A percentile compares a stretch with the other conserved stretches of the same genome.
Conservation (phyloP, 2,797 vertebrate species). For the Arrhamphus sclerolepis region DNA sequence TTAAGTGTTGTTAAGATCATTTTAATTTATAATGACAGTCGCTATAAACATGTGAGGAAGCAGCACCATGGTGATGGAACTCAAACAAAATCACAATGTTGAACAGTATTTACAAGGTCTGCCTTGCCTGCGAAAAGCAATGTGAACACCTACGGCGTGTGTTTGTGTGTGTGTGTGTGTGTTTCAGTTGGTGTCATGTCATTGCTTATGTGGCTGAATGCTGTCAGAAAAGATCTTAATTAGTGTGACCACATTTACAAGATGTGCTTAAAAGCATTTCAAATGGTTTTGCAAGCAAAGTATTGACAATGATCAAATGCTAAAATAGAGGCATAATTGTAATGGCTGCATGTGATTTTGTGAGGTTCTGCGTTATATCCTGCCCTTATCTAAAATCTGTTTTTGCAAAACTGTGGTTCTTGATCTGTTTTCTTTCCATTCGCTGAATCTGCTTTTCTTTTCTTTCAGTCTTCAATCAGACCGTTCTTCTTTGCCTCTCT, state of each 20-base stretch:
- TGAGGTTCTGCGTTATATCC: conserved; percentile 7
- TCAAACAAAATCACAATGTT: conserved; percentile 86
- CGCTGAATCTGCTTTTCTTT: not conserved
- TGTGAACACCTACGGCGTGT: conserved; percentile 17
- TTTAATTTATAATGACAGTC: conserved; percentile 85
- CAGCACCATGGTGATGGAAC: conserved; percentile 85
- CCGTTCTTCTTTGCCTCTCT: not conserved
- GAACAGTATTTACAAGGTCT: conserved; percentile 87
- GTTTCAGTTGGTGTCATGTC: conserved; percentile 13
- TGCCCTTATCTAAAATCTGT: conserved; percentile 26
- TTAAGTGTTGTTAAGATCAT: conserved; percentile 84
- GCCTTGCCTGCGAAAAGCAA: conserved; percentile 57
- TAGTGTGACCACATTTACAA: conserved; percentile 42
- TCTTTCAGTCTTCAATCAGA: not conserved
- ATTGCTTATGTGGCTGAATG: conserved; percentile 34
- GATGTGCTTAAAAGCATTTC: conserved; percentile 36
- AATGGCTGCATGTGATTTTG: conserved; percentile 25
- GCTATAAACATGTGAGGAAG: conserved; percentile 84
- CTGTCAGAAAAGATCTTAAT: conserved; percentile 52
- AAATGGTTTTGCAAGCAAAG: conserved; percentile 39
- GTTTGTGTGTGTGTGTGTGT: conserved; percentile 7
- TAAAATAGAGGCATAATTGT: conserved; percentile 57
- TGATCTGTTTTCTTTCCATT: conserved; percentile 21
- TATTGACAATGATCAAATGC: conserved; percentile 73
- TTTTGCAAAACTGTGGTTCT: conserved; percentile 17